These are phyloP conservation scores for Asobara japonica DNA, from an alignment of 1,140 invertebrate species.

Conservation along the genomic window DNA sequence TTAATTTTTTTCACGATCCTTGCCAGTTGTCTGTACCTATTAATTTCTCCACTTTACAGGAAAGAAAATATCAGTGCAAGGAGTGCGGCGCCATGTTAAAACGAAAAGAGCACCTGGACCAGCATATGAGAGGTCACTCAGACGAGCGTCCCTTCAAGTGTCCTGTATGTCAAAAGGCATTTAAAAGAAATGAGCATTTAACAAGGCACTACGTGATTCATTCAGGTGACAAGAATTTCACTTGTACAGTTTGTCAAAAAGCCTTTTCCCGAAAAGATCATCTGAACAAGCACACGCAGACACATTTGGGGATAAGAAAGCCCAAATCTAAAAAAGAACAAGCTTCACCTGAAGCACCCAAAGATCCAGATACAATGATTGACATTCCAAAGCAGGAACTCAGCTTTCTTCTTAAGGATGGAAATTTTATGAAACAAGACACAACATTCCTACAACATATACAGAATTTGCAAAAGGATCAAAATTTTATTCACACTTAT, in stretches of 20 bases:
- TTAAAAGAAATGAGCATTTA: slow-evolving; percentile 68
- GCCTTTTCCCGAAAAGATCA: slow-evolving; percentile 82
- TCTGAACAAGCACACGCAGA: slow-evolving; percentile 75
- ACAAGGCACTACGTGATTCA: slow-evolving; percentile 67
- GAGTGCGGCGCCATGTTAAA: slow-evolving; percentile 65
- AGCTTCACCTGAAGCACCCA: slow-evolving; percentile 34
- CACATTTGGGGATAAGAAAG: slow-evolving; percentile 58
- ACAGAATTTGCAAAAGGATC: slow-evolving; percentile 61
- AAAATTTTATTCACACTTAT: slow-evolving; percentile 56
- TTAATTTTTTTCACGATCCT: too few relatives aligned
- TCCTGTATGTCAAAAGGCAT: slow-evolving; percentile 69
- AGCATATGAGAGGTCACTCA: slow-evolving; percentile 77
- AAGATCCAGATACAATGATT: slow-evolving; percentile 19
- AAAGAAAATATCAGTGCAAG: slow-evolving; percentile 64
- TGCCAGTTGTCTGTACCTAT: background rate
- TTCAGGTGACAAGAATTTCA: slow-evolving; percentile 73
- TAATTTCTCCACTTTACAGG: slow-evolving; percentile 46
- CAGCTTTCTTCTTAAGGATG: slow-evolving; percentile 54
- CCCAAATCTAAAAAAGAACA: slow-evolving; percentile 58
- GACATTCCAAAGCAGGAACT: slow-evolving; percentile 54
- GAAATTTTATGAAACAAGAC: slow-evolving; percentile 55
- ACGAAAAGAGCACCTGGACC: slow-evolving; percentile 68
- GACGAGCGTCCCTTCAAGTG: slow-evolving; percentile 77
- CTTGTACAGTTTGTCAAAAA: slow-evolving; percentile 79
- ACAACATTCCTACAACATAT: slow-evolving; percentile 57